Evolutionary conservation across 1,140 invertebrate species (phyloP), one percentile per base, ranked within the genome.

Genomic region (Bursaphelenchus mucronatus): DNA sequence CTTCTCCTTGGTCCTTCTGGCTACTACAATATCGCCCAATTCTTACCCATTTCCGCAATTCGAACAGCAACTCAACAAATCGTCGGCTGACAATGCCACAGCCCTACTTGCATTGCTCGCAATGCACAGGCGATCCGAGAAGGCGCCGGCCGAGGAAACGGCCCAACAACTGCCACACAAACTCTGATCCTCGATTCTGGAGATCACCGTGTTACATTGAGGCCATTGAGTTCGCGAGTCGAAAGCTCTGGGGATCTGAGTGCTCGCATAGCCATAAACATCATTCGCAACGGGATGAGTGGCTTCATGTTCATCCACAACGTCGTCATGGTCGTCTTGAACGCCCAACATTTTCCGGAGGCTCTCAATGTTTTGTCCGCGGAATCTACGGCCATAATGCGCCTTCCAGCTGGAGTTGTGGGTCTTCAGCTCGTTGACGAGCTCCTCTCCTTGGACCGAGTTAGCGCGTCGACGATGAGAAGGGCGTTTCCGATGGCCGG

Each of bases 41-140:
- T 30, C 30, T 30, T 30, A 30, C 30, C 49, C 15, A 50, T 30
- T 40, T 49, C 91, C 91, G 83, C 91, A 94, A 19, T 82, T 82
- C 54, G 82, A 82, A 76, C 91, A 94, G 78, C 92, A 95, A 49
- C 88, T 87, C 0, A 92, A 83, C 56, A 94, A 83, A 84, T 94
- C 90, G 80, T 94, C 89, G 30, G 90, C 87, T 1, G 91, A 92
- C 59, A 92, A 86, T 17, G 66, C 44, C 11, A 11, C 11, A 75
- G 91, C 86, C 6, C 84, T 74, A 39, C 85, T 86, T 17, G 87
- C 90, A 39, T 88, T 86, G 0, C 88, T 89, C 69, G 89, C 88
- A 68, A 92, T 92, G 82, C 92, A 95, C 46, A 85, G 85, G 53
- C 92, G 84, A 82, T 95, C 92, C 11, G 90, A 90, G 88, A 94